Conservation (phyloP, 2,888 invertebrate genomes). For the Dasypolia templi region DNA sequence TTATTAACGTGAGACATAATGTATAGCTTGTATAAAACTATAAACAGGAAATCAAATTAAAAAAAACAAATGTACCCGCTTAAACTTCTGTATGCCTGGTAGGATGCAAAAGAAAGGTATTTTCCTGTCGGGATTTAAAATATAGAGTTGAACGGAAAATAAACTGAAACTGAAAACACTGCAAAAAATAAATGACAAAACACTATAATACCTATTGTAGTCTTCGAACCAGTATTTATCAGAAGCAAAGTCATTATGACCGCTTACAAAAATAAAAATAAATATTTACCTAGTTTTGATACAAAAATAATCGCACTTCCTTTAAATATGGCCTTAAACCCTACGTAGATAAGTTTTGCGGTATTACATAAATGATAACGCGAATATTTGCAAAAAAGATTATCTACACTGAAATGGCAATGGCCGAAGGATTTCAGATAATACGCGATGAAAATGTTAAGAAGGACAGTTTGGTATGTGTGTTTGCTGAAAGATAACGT, state of each 20-base stretch:
- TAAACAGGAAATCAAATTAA: background rate
- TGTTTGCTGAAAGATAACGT: slow-evolving; percentile 37
- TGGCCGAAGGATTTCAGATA: slow-evolving; percentile 60
- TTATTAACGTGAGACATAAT: slow-evolving; percentile 29
- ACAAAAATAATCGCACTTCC: slow-evolving; percentile 57
- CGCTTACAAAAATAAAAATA: slow-evolving; percentile 6
- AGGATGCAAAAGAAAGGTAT: background rate
- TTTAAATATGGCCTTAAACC: slow-evolving; percentile 64
- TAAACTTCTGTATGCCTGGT: slow-evolving; percentile 18
- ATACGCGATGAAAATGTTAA: slow-evolving; percentile 27
- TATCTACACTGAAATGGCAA: slow-evolving; percentile 60
- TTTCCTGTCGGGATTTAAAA: background rate
- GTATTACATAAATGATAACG: slow-evolving; percentile 66
- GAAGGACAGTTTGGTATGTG: slow-evolving; percentile 26
- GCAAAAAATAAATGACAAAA: too few species aligned
- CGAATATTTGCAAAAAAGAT: slow-evolving; percentile 64
- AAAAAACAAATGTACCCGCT: background rate
- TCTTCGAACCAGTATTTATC: slow-evolving; percentile 9
- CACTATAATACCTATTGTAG: background rate
- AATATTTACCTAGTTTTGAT: slow-evolving; percentile 20
- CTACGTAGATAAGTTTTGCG: slow-evolving; percentile 60
- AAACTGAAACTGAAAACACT: background rate
- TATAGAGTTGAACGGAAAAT: background rate
- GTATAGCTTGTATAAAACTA: background rate
- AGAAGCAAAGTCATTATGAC: slow-evolving; percentile 6